Evolutionary conservation across 2,888 invertebrate species (phyloP).

Genomic region (Cinara cedri): DNA sequence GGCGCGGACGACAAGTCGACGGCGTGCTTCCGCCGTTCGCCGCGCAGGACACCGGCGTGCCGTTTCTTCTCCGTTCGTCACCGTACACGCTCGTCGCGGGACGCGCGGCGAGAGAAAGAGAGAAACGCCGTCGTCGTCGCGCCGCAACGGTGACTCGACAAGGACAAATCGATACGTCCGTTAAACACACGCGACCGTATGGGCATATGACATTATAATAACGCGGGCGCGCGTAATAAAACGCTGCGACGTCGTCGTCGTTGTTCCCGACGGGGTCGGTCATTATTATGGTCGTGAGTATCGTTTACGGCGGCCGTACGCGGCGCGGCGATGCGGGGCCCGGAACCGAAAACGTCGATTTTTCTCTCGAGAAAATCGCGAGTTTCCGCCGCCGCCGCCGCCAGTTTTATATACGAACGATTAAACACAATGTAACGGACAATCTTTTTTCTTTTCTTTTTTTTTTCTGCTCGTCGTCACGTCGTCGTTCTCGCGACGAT

Average conservation of each 20-base stretch:
- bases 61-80: too few relatives aligned
- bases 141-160: constrained; percentile 14
- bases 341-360: too few relatives aligned
- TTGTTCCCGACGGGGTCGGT: too few relatives aligned
- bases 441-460: background rate
- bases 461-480: too few relatives aligned
- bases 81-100: too few relatives aligned
- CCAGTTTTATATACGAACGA: constrained; percentile 34
- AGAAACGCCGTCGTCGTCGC: background rate
- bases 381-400: background rate
- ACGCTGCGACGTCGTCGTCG: background rate
- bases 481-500: constrained; percentile 5
- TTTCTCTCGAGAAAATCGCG: background rate
- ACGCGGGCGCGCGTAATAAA: background rate
- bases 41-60: too few relatives aligned
- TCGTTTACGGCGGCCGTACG: too few relatives aligned
- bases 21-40: too few relatives aligned
- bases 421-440: constrained; percentile 47
- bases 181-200: background rate
- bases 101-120: too few relatives aligned
- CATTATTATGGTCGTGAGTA: too few relatives aligned
- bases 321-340: too few relatives aligned
- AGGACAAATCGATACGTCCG: constrained; percentile 17
- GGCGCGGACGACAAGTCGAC: too few relatives aligned
- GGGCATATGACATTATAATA: background rate